Conservation (phyloP, 2,888 invertebrate genomes). For the Patella caerulea region DNA sequence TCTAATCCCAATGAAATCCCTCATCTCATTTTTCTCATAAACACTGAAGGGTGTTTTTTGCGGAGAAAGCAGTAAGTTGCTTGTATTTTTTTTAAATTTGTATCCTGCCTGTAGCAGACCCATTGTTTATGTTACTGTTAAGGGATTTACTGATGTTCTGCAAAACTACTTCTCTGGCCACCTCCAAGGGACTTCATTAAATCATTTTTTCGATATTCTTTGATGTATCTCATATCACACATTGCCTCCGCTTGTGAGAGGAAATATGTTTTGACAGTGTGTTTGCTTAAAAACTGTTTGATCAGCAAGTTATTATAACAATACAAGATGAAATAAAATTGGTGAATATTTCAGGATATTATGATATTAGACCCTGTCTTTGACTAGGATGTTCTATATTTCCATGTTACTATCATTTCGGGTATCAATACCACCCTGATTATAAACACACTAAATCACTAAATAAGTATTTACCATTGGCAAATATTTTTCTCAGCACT, state of each 20-base stretch:
- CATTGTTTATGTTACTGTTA: neutral
- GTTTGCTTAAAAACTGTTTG: constrained; percentile 8
- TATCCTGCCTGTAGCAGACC: too few relatives aligned
- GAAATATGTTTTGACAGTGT: constrained; percentile 5
- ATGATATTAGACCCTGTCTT: neutral
- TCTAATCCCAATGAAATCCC: neutral
- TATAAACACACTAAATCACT: neutral
- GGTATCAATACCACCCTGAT: too few relatives aligned
- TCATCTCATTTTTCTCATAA: neutral
- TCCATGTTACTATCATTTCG: too few relatives aligned
- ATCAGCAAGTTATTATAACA: constrained; percentile 2
- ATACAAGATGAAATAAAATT: neutral
- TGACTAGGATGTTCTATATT: too few relatives aligned
- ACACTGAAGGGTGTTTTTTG: too few relatives aligned
- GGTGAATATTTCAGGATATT: constrained; percentile 5
- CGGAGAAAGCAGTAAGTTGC: too few relatives aligned
- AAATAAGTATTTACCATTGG: constrained; percentile 2
- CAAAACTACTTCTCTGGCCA: neutral
- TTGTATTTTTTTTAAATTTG: too few relatives aligned
- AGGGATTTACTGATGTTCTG: constrained; percentile 1
- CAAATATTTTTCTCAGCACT: constrained; percentile 1
- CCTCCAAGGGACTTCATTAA: constrained; percentile 7
- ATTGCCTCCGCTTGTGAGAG: neutral
- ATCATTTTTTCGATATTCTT: constrained; percentile 1
- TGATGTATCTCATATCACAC: neutral